Evolutionary conservation across 1,140 invertebrate genomes (phyloP), one percentile per base, ranked within the genome.

Genomic region (Pentalonia nigronervosa): DNA sequence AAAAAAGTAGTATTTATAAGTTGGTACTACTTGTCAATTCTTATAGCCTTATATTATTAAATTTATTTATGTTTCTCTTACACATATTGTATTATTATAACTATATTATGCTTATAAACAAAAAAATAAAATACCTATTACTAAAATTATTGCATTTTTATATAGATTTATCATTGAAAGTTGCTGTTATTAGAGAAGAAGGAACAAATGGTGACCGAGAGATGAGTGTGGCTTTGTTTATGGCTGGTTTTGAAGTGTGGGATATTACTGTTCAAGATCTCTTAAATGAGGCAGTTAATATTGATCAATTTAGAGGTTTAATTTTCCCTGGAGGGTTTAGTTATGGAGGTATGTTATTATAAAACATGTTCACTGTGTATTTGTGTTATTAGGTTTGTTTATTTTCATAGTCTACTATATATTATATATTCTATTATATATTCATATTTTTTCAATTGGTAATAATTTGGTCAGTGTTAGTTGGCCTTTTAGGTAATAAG

Each of bases 271-370:
- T 99, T 97, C 97, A 98, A 94, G 98, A 99, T 96, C 95, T 99
- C 30, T 95, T 98, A 25, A 95, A 96, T 60, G 96, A 96, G 94
- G 96, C 96, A 94, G 96, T 98, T 11, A 97, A 96, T 4, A 95
- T 99, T 20, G 97, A 98, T 93, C 95, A 96, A 30, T 99, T 99
- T 95, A 96, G 97, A 94, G 99, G 99, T 11, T 94, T 99, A 25
- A 97, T 99, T 56, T 99, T 99, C 95, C 99, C 99, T 7, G 99
- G 99, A 81, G 99, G 99, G 30, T 99, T 99, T 95, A 99, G 99
- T 95, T 99, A 99, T 96, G 99, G 98, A 60, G 97, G 97, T 97
- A 93, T 60, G 21, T 7, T 76, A 76, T 76, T 76, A n/a, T n/a
- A 76, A n/a, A n/a, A 76, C n/a, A 76, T 6, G 17, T n/a, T 76